phyloP scores from a whole-genome alignment of 2,888 invertebrate species.

The Noctua janthina region DNA sequence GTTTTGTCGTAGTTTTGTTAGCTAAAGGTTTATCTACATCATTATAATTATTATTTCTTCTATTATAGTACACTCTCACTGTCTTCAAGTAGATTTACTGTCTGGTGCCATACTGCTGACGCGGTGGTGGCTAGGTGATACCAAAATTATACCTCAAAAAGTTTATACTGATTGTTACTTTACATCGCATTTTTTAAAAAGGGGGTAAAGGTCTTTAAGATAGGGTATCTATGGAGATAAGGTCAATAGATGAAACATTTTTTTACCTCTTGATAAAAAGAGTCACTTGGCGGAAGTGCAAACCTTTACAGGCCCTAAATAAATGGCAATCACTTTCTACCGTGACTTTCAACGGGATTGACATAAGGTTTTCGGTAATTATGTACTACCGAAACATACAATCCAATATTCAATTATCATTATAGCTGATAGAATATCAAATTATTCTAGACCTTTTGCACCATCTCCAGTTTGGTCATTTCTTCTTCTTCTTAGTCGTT shows the following conservation, averaged over 20 bases:
- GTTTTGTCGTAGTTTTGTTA: conserved; percentile 3
- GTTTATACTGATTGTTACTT: not conserved
- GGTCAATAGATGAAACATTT: not conserved
- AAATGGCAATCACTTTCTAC: not conserved
- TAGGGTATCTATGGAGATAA: not conserved
- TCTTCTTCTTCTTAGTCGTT: too few relatives aligned
- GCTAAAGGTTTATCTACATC: not conserved
- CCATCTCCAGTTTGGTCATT: not conserved
- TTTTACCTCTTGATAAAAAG: not conserved
- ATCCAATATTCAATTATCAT: not conserved
- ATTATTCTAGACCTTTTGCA: not conserved
- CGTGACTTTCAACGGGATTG: not conserved
- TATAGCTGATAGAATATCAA: not conserved
- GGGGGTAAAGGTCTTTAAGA: not conserved
- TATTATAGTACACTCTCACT: too few relatives aligned
- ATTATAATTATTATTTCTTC: not conserved
- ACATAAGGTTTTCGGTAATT: not conserved
- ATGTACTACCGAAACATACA: not conserved
- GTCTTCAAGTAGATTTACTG: too few relatives aligned
- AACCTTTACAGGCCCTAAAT: not conserved
- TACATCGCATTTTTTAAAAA: not conserved
- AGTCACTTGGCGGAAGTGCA: not conserved
- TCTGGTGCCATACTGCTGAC: too few relatives aligned
- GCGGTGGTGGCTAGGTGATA: too few relatives aligned
- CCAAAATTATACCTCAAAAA: not conserved